Evolutionary conservation across 2,797 vertebrate species (phyloP), one percentile per base, ranked within the genome.

Genomic region (Sebastolobus alascanus): DNA sequence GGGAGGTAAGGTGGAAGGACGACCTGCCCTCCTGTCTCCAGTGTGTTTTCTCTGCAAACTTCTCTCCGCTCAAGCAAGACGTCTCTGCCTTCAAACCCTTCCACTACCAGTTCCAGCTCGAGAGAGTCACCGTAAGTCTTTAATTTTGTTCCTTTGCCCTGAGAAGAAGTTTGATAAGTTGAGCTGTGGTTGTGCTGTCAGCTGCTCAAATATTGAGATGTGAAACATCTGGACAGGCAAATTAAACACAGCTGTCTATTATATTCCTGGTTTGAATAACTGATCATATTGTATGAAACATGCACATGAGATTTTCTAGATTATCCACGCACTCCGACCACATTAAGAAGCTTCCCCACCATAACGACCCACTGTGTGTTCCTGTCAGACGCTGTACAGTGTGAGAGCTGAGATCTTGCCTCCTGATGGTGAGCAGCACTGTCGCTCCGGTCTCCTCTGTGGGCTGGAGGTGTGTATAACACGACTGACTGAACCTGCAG

Each of bases 401-500:
- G 96, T 99, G 92, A 94, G 90, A 84, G 97, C 96, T 0, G 96
- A 98, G 84, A 98, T 99, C 85, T 84, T 92, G 11, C 98, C 98
- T 3, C 94, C 96, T 0, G 0, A 94, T 6, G 97, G 97, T 1
- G 91, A 94, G 31, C 95, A 97, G 74, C 93, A 97, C 84, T 99
- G 98, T 91, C 97, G 95, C 92, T 98, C 96, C 0, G 98, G 98
- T 38, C 82, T 96, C 0, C 97, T 99, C 73, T 99, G 98, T 75
- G 96, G 96, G 43, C 92, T 99, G 80, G 97, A 99, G 76, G 97
- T 99, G 65, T 96, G 94, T 7, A 96, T 99, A 88, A 98, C 97
- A 0, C 95, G 98, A 11, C 97, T 99, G 25, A 92, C 94, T 0
- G 97, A 96, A 74, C 95, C 97, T 37, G 91, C 92, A 0, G 98